These are phyloP conservation scores for Thyatira batis DNA, from an alignment of 2,888 invertebrate genomes.

Conservation along the genomic window DNA sequence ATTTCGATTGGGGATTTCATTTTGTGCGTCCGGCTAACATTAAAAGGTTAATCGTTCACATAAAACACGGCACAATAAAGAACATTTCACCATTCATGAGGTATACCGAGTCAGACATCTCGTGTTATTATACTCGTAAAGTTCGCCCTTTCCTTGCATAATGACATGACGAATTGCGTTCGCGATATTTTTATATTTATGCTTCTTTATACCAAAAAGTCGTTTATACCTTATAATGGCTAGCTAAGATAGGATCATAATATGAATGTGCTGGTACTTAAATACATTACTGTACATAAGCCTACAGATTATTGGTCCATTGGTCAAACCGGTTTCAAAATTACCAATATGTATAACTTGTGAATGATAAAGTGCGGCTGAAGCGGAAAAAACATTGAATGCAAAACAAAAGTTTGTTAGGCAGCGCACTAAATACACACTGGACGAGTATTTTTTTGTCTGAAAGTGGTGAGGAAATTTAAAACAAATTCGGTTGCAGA, in stretches of 20 bases:
- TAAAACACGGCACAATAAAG: slow-evolving; percentile 80
- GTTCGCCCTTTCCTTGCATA: slow-evolving; percentile 81
- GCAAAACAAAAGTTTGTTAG: slow-evolving; percentile 43
- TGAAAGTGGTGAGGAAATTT: slow-evolving; percentile 63
- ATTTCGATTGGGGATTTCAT: slow-evolving; percentile 52
- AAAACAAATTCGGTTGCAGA: slow-evolving; percentile 71
- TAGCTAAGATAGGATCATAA: slow-evolving; percentile 42
- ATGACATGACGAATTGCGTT: slow-evolving; percentile 81
- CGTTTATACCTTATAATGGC: slow-evolving; percentile 66
- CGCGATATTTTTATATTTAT: slow-evolving; percentile 80
- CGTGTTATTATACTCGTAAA: slow-evolving; percentile 81
- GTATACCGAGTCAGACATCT: slow-evolving; percentile 77
- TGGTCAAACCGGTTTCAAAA: too few species aligned
- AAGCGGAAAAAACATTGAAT: slow-evolving; percentile 43
- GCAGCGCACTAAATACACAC: slow-evolving; percentile 45
- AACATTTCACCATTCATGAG: slow-evolving; percentile 74
- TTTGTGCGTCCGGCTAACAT: slow-evolving; percentile 65
- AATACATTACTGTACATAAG: background rate
- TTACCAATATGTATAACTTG: background rate
- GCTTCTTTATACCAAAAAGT: slow-evolving; percentile 75
- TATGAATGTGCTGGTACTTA: slow-evolving; percentile 21
- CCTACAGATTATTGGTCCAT: background rate
- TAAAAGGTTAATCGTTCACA: slow-evolving; percentile 81
- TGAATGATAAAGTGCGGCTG: slow-evolving; percentile 17
- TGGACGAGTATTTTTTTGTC: slow-evolving; percentile 49